Evolutionary conservation across 2,113 vertebrate species (phyloP), one percentile per base, ranked within the genome.

Genomic region (Desmodus rotundus): DNA sequence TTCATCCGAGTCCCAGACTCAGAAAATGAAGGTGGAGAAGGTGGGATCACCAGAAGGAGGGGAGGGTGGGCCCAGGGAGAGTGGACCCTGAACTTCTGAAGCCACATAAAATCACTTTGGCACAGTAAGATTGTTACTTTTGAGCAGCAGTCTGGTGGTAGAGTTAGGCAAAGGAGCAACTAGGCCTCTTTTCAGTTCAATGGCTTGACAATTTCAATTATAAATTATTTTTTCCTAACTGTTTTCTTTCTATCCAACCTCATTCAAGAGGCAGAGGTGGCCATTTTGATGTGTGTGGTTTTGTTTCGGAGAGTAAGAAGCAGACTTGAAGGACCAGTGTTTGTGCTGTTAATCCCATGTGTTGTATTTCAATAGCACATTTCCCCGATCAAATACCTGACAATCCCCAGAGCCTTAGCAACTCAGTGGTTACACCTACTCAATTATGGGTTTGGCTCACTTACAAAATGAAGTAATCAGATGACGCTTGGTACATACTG

Each of bases 391-490:
- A 95, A 94, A 95, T 61, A 83, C 81, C 73, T 83, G 61, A 85
- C 72, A 88, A 91, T 85, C 81, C 90, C 24, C 58, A 36, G 45
- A 96, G 65, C 89, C 31, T 81, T 96, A 95, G 80, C 84, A 84
- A 92, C 63, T 67, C 47, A 26, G 90, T 86, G 54, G 73, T 91
- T 87, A 96, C 67, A 92, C 89, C 89, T 96, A 94, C 61, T 93
- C 95, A 83, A 82, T 96, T 95, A 86, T 65, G 63, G 78, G 65
- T 86, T 94, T 98, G 96, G 87, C 84, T 93, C 61, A 28, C 58
- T 96, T 54, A 31, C 54, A 90, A 73, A 91, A 83, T 92, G 90
- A 96, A 93, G 93, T 95, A 77, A 95, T 92, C 72, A 90, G 36
- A 96, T 85, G 74, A 87, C 87, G 33, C 43, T 88, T 90, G 90